A percentile compares a stretch with the other conserved stretches of the same genome.
phyloP scores from a whole-genome alignment of 2,797 vertebrate species.

The Sphenodon punctatus region DNA sequence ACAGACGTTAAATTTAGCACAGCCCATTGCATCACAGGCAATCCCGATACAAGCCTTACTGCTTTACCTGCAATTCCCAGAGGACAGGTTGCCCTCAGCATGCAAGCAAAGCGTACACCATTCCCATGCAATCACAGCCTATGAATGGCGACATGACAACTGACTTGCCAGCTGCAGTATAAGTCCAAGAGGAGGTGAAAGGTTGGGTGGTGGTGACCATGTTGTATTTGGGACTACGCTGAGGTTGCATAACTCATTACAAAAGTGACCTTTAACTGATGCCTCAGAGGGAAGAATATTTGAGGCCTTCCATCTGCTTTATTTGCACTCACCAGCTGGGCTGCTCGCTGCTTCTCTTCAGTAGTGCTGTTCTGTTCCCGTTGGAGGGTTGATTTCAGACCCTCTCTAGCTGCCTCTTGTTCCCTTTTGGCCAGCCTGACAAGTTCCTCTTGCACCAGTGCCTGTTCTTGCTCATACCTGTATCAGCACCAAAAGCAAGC shows the following conservation, averaged over 20 bases:
- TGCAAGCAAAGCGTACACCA: not conserved
- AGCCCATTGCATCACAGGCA: not conserved
- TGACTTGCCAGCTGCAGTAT: not conserved
- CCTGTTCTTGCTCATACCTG: slow-evolving; percentile 85
- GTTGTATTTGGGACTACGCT: not conserved
- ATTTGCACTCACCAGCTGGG: slow-evolving; percentile 80
- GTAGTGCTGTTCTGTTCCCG: slow-evolving; percentile 49
- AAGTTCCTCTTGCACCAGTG: slow-evolving; percentile 82
- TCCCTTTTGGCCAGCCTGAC: slow-evolving; percentile 78
- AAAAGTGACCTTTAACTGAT: not conserved
- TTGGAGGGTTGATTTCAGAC: slow-evolving; percentile 63
- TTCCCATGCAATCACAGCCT: not conserved
- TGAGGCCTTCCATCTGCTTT: not conserved
- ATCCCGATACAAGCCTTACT: not conserved
- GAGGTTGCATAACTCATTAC: not conserved
- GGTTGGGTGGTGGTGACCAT: not conserved
- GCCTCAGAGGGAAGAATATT: not conserved
- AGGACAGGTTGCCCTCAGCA: not conserved
- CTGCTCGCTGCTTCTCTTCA: slow-evolving; percentile 76
- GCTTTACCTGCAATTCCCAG: too few species aligned
- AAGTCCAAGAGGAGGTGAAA: not conserved
- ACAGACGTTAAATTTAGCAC: not conserved
- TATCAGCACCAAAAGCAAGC: not conserved
- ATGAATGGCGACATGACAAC: fast-evolving
- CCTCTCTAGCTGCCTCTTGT: slow-evolving; percentile 74